A percentile compares a stretch with the other conserved stretches of the same genome.
Conservation (phyloP, 2,797 vertebrate species). For the Arctocebus calabarensis region DNA sequence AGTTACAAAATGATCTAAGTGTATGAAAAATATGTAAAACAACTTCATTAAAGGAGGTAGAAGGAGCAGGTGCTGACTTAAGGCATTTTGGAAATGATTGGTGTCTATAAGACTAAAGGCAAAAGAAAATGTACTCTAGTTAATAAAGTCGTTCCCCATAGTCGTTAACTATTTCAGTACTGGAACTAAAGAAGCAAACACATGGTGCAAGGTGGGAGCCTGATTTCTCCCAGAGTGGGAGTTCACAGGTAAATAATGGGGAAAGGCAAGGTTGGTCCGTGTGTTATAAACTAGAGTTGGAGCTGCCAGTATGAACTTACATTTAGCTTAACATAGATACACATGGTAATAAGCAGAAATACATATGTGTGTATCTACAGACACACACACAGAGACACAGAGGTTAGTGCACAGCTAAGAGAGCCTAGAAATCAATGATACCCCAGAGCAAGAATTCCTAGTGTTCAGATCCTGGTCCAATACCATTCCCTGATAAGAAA, state of each 20-base stretch:
- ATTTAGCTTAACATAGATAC: neutral
- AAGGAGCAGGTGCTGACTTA: neutral
- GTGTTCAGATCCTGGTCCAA: neutral
- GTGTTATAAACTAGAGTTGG: neutral
- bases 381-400: neutral
- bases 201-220: neutral
- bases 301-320: neutral
- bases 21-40: neutral
- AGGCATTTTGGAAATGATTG: neutral
- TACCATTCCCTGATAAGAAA: neutral
- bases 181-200: neutral
- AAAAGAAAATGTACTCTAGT: conserved; percentile 1
- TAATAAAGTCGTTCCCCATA: neutral
- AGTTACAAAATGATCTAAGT: neutral
- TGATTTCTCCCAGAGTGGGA: neutral
- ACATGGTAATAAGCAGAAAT: neutral
- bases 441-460: neutral
- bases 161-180: neutral
- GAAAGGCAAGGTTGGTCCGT: neutral
- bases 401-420: neutral
- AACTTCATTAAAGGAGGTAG: neutral
- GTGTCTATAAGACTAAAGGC: neutral
- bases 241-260: neutral
- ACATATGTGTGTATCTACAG: too few relatives aligned
- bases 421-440: neutral